Conservation (phyloP, 2,888 invertebrate species). For the Drosophila flavopinicola region DNA sequence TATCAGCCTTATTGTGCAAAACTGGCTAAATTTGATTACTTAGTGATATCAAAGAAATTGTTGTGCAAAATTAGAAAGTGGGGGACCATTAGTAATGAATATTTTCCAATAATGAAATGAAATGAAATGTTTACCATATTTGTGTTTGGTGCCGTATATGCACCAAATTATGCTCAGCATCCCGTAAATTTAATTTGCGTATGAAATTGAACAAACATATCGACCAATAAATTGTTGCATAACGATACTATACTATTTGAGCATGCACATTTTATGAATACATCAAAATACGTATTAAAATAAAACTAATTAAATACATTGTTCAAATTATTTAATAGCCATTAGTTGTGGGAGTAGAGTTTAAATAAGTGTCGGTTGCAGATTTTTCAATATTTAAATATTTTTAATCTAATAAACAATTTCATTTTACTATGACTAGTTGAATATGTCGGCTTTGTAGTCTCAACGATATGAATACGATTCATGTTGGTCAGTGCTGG, state of each 20-base stretch:
- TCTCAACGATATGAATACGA: no score
- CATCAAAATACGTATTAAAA: constrained; percentile 23
- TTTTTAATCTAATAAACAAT: not conserved
- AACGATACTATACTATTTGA: constrained; percentile 14
- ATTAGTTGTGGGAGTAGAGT: no score
- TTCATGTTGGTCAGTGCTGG: not conserved
- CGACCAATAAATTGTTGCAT: constrained; percentile 11
- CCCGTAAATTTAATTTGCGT: constrained; percentile 48
- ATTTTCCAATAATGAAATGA: no score
- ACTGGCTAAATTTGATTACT: no score
- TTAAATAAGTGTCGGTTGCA: no score
- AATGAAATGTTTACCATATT: constrained; percentile 12
- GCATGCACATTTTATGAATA: constrained; percentile 20
- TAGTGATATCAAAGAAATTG: no score
- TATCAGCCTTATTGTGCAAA: no score
- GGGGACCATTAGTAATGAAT: no score
- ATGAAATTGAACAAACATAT: constrained; percentile 34
- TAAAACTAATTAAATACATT: constrained; percentile 35
- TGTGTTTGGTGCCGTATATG: constrained; percentile 12
- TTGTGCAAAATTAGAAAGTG: no score
- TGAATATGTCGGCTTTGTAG: not conserved
- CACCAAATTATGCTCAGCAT: constrained; percentile 30
- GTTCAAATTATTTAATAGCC: constrained; percentile 4
- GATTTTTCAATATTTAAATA: not conserved
- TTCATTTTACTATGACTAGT: not conserved